These are phyloP conservation scores for Brachyalestes nurse DNA, from an alignment of 2,797 vertebrate genomes.

Conservation along the genomic window DNA sequence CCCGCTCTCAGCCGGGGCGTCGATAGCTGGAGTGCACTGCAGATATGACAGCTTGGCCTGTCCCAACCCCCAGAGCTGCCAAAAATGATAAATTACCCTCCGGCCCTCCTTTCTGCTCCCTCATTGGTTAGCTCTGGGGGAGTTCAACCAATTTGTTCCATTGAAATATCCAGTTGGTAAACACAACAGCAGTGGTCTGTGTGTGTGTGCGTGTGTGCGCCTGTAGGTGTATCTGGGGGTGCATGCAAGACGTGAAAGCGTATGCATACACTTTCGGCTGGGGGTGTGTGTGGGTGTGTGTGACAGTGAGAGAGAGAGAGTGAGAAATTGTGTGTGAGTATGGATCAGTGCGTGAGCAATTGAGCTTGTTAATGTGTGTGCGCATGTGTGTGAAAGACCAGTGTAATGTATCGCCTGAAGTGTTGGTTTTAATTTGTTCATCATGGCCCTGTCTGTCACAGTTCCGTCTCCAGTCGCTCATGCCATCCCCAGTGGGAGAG, in stretches of 20 bases:
- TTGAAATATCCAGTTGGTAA: conserved; percentile 45
- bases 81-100: conserved; percentile 56
- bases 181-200: conserved; percentile 26
- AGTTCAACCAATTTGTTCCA: conserved; percentile 41
- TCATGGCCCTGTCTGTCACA: conserved; percentile 47
- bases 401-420: conserved; percentile 40
- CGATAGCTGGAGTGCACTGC: conserved; percentile 19
- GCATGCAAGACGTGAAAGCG: not conserved
- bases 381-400: not conserved
- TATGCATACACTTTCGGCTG: not conserved
- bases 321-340: conserved; percentile 10
- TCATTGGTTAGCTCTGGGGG: conserved; percentile 43
- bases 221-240: too few relatives aligned
- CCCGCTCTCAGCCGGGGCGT: conserved; percentile 1
- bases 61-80: conserved; percentile 51
- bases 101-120: conserved; percentile 31
- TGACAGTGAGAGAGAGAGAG: not conserved
- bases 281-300: not conserved
- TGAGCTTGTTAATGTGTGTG: conserved; percentile 39
- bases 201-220: not conserved
- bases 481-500: conserved; percentile 19
- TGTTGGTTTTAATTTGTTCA: conserved; percentile 55
- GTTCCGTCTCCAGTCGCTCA: conserved; percentile 33
- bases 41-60: conserved; percentile 47
- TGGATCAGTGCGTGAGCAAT: conserved; percentile 44